phyloP scores from a whole-genome alignment of 2,797 vertebrate species.

The Artibeus lituratus region DNA sequence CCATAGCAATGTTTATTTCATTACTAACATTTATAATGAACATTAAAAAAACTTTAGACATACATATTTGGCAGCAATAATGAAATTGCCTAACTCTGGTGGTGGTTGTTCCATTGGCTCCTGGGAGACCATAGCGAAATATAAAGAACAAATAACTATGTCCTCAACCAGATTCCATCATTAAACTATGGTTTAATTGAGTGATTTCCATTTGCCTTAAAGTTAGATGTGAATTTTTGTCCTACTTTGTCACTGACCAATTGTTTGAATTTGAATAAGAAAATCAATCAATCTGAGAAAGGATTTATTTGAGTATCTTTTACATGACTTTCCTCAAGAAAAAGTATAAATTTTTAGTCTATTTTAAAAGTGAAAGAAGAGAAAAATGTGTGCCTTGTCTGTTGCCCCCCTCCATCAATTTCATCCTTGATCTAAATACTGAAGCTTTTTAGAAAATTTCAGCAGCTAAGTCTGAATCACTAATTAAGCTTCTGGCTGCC shows the following conservation, averaged over 20 bases:
- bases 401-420: not conserved
- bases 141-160: constrained; percentile 29
- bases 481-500: not conserved
- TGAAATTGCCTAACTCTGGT: constrained; percentile 51
- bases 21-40: constrained; percentile 51
- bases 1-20: constrained; percentile 45
- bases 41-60: constrained; percentile 47
- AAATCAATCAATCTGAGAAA: not conserved
- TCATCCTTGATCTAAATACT: not conserved
- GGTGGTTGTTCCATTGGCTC: not conserved
- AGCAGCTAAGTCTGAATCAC: constrained; percentile 13
- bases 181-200: not conserved
- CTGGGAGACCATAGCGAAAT: not conserved
- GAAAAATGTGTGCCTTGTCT: not conserved
- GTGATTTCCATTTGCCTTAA: constrained; percentile 11
- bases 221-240: not conserved
- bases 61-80: constrained; percentile 54
- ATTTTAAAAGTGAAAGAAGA: constrained; percentile 7
- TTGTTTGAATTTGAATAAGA: constrained; percentile 22
- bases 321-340: not conserved
- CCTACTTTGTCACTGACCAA: not conserved
- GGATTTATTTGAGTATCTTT: not conserved
- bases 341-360: not conserved
- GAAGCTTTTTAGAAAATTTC: constrained; percentile 3
- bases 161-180: not conserved